Base-by-base conservation (phyloP, 2,888 invertebrate species). In the Loripinus fragilis region DNA sequence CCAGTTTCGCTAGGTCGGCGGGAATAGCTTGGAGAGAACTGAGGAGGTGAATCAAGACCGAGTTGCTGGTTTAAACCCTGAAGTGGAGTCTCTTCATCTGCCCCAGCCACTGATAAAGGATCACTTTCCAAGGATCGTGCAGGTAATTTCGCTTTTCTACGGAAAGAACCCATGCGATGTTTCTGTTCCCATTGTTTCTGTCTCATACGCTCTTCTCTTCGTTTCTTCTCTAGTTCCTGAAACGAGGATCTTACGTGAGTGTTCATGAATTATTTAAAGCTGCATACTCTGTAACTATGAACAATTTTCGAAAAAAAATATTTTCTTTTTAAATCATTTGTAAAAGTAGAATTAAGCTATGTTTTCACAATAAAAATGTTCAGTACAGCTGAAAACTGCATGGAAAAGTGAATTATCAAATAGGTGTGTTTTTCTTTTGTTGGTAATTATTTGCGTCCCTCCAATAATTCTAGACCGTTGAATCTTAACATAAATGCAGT, bases 121-220 rank as follows among this genome's bases (percentile, higher is more conserved):
- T 67, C 67, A 10, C 81, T 80, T 28, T 89, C 91, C 23, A 83
- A 80, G 8, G 71, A 69, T 15, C 86, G 86, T 12, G 82, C 71
- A 30, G 88, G 88, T 0, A 83, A 85, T 74, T 86, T 86, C 7
- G 90, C 89, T 42, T 89, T 87, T 7, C 90, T 82, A 8, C 91
- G 85, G 86, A 90, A 90, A 41, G 89, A 90, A 35, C 89, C 88
- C 55, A 91, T 83, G 8, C 91, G 87, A 79, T 92, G 89, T 75
- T 91, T 91, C 82, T 92, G 90, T 76, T 93, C 92, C 92, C 93
- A 92, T 15, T 90, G 89, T 73, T 91, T 91, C 83, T 93, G 92
- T 52, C 92, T 87, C 83, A 91, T 85, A 67, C 91, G 82, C 75
- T 93, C 93, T 80, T 92, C 93, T 23, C 90, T 86, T 42, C 92